Evolutionary conservation across 2,797 vertebrate genomes (phyloP).

Genomic region (Neosilurus hyrtlii): DNA sequence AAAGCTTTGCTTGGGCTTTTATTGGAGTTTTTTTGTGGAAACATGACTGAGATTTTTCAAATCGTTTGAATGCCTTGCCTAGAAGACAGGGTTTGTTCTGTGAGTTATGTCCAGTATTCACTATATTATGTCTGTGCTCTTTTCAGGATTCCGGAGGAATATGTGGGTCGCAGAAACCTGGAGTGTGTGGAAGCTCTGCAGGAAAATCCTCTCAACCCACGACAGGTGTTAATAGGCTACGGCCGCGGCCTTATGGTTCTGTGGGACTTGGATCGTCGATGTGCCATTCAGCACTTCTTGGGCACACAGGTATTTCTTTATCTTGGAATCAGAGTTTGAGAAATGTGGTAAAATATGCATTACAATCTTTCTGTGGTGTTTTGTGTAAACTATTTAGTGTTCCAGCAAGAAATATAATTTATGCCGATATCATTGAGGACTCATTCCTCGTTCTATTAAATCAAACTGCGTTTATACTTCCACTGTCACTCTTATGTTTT

Average conservation of each 20-base stretch:
- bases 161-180: constrained; percentile 81
- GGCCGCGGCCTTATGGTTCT: constrained; percentile 88
- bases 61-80: constrained; percentile 13
- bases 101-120: constrained; percentile 27
- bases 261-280: constrained; percentile 82
- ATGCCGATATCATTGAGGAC: background rate
- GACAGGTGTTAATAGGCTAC: constrained; percentile 88
- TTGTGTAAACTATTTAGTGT: background rate
- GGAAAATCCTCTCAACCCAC: constrained; percentile 83
- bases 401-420: background rate
- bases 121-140: background rate
- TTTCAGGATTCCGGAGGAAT: constrained; percentile 85
- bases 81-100: background rate
- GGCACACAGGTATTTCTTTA: constrained; percentile 81
- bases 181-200: constrained; percentile 89
- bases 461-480: background rate
- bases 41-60: constrained; percentile 19
- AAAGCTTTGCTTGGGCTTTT: background rate
- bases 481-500: background rate
- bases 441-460: background rate
- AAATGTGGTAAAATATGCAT: too few species aligned
- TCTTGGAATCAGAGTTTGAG: background rate
- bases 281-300: constrained; percentile 78
- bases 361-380: background rate
- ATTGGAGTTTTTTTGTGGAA: background rate